Evolutionary conservation across 2,888 invertebrate species (phyloP).

Genomic region (Eupithecia vulgata): DNA sequence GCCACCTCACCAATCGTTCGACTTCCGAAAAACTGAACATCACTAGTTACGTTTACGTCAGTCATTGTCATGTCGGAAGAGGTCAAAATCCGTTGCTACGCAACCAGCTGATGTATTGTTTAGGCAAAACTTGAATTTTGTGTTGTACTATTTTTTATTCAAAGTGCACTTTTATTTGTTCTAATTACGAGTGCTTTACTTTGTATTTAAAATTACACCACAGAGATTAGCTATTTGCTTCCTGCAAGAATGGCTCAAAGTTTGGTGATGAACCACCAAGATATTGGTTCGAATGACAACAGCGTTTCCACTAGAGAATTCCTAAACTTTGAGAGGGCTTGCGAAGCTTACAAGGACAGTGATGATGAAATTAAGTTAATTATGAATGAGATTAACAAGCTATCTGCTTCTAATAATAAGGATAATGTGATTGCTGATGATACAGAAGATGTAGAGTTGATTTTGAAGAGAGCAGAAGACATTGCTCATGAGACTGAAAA

Average conservation of each 20-base stretch:
- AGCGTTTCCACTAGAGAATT: conserved; percentile 76
- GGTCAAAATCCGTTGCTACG: conserved; percentile 29
- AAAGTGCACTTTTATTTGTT: background rate
- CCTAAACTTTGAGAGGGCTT: conserved; percentile 71
- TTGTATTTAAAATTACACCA: background rate
- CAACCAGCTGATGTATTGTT: conserved; percentile 30
- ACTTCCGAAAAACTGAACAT: conserved; percentile 10
- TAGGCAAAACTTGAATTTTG: background rate
- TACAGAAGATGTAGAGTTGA: conserved; percentile 73
- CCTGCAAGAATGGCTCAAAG: conserved; percentile 58
- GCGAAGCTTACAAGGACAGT: conserved; percentile 73
- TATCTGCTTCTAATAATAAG: conserved; percentile 65
- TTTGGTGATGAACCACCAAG: conserved; percentile 50
- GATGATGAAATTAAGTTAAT: conserved; percentile 87
- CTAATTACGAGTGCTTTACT: background rate
- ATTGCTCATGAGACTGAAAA: conserved; percentile 72
- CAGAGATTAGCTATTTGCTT: background rate
- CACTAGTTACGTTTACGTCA: background rate
- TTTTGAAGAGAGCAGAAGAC: conserved; percentile 75
- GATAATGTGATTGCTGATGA: conserved; percentile 64
- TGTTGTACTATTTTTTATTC: background rate
- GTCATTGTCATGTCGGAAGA: background rate
- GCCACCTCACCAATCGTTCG: background rate
- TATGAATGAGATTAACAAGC: conserved; percentile 87
- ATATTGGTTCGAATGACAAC: conserved; percentile 68